Percentiles rank a stretch among this genome's conserved stretches.
phyloP scores from a whole-genome alignment of 2,797 vertebrate species.

The Eulemur mongoz region DNA sequence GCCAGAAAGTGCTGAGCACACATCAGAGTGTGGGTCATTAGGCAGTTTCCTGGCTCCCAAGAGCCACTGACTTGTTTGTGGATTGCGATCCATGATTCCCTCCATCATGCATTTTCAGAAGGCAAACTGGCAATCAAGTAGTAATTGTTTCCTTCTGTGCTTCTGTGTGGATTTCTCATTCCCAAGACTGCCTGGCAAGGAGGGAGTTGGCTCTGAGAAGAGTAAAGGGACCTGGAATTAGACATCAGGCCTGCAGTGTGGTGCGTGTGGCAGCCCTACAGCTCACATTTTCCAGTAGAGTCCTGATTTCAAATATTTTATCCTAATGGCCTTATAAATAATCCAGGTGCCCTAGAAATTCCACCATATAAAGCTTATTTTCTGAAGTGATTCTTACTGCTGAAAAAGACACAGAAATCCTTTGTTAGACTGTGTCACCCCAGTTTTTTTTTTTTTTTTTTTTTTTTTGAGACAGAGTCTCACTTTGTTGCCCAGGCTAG shows the following conservation, averaged over 20 bases:
- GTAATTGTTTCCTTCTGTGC: conserved; percentile 72
- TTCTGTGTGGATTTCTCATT: conserved; percentile 54
- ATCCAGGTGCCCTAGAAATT: conserved; percentile 13
- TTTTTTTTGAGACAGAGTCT: too few species aligned
- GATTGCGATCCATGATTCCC: conserved; percentile 36
- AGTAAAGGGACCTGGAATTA: conserved; percentile 29
- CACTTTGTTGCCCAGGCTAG: too few species aligned
- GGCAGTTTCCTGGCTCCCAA: conserved; percentile 30
- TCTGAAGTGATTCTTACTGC: conserved; percentile 21
- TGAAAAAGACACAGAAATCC: conserved; percentile 26
- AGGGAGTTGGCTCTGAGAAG: neutral
- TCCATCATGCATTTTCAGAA: conserved; percentile 59
- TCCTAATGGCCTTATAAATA: conserved; percentile 7
- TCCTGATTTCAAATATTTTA: conserved; percentile 30
- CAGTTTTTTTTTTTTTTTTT: too few species aligned
- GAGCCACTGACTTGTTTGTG: conserved; percentile 46
- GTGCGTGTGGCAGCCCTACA: neutral
- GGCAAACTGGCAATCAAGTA: conserved; percentile 57
- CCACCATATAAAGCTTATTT: neutral
- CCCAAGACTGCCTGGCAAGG: conserved; percentile 31
- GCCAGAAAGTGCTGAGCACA: conserved; percentile 8
- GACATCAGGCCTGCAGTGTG: neutral
- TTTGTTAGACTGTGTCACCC: neutral
- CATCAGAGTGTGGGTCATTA: neutral
- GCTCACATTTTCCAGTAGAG: conserved; percentile 39